Conservation (phyloP, 2,797 vertebrate species). For the Antrozous pallidus region DNA sequence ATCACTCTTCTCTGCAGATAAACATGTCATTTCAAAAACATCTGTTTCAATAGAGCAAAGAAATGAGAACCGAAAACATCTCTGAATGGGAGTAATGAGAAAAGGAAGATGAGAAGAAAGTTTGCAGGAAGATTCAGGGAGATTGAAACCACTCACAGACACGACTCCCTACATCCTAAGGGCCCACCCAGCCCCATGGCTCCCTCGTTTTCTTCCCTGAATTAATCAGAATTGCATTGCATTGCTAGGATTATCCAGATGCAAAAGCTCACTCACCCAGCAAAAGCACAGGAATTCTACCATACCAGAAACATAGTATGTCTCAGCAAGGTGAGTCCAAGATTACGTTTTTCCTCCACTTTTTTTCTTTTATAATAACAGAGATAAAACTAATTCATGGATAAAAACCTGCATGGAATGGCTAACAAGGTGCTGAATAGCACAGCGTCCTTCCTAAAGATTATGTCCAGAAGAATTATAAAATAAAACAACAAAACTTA, state of each 20-base stretch:
- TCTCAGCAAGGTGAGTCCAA: background rate
- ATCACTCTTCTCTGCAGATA: slow-evolving; percentile 30
- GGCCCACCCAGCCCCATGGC: background rate
- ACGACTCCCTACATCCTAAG: background rate
- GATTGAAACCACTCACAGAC: background rate
- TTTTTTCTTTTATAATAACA: background rate
- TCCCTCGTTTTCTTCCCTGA: background rate
- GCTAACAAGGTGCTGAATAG: background rate
- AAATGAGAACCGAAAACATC: slow-evolving; percentile 49
- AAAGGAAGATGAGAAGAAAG: slow-evolving; percentile 38
- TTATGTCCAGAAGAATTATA: background rate
- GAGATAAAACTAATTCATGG: background rate
- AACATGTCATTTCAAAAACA: slow-evolving; percentile 70
- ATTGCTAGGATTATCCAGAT: background rate
- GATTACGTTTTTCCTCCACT: background rate
- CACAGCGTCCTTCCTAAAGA: background rate
- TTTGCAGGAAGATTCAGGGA: slow-evolving; percentile 14
- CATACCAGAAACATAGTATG: background rate
- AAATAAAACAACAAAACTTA: background rate
- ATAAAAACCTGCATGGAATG: background rate
- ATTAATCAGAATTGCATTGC: background rate
- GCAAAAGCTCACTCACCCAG: background rate
- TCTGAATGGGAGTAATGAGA: slow-evolving; percentile 64
- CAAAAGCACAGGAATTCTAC: background rate
- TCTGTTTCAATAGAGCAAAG: slow-evolving; percentile 63